Percentiles rank a stretch among this genome's conserved stretches.
phyloP scores from a whole-genome alignment of 2,888 invertebrate species.

The Callosobruchus maculatus region DNA sequence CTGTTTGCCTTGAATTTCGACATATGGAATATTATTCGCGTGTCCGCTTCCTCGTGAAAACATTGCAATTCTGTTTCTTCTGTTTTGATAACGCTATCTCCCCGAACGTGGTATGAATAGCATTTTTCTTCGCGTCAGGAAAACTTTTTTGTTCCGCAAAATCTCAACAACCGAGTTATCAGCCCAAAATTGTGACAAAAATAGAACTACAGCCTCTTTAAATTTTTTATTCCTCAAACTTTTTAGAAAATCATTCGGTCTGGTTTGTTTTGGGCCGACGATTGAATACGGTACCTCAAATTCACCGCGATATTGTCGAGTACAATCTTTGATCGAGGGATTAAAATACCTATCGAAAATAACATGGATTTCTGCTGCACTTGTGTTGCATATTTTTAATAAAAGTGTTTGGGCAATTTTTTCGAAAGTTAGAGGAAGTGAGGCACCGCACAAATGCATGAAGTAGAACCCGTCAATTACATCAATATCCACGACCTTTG shows the following conservation, averaged over 20 bases:
- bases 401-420: not conserved
- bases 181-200: too few relatives aligned
- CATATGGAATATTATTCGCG: conserved; percentile 25
- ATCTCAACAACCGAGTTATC: too few relatives aligned
- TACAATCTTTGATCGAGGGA: not conserved
- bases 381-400: not conserved
- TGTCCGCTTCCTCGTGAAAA: conserved; percentile 30
- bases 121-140: not conserved
- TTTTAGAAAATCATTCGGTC: not conserved
- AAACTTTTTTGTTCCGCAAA: too few relatives aligned
- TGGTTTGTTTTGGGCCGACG: conserved; percentile 29
- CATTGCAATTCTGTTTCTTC: conserved; percentile 22
- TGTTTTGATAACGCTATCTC: conserved; percentile 10
- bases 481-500: not conserved
- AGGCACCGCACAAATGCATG: not conserved
- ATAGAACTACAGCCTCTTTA: not conserved
- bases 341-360: not conserved
- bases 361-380: not conserved
- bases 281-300: conserved; percentile 28
- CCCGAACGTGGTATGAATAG: not conserved
- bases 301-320: not conserved
- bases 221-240: not conserved
- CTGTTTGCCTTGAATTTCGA: conserved; percentile 11
- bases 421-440: not conserved
- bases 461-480: not conserved